phyloP scores from a whole-genome alignment of 1,140 invertebrate species.

The Bombus haemorrhoidalis region DNA sequence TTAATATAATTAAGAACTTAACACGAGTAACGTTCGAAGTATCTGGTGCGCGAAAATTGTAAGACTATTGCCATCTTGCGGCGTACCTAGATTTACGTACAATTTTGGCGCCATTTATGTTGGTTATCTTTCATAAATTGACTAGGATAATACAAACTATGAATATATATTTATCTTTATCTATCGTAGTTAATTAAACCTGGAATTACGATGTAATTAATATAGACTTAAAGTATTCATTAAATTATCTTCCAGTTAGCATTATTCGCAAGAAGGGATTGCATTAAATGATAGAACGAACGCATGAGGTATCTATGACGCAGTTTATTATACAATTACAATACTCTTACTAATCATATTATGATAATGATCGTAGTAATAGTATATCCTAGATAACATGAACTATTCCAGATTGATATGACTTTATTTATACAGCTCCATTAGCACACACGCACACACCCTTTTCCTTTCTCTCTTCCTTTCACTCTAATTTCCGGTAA shows the following conservation, averaged over 20 bases:
- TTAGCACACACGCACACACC: neutral
- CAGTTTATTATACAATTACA: constrained; percentile 83
- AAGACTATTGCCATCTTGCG: neutral
- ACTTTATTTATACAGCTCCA: constrained; percentile 81
- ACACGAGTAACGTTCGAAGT: neutral
- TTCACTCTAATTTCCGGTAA: neutral
- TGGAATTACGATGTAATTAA: neutral
- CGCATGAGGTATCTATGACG: constrained; percentile 73
- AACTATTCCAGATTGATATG: constrained; percentile 81
- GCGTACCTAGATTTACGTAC: neutral
- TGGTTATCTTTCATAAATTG: no score
- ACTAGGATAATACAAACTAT: neutral
- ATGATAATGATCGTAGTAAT: constrained; percentile 73
- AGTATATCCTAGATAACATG: constrained; percentile 72
- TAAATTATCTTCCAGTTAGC: neutral
- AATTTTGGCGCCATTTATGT: neutral
- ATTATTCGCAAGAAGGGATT: neutral
- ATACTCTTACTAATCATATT: constrained; percentile 79
- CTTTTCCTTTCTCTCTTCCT: neutral
- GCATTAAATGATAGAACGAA: neutral
- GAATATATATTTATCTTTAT: neutral
- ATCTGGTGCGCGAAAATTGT: no score
- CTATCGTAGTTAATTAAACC: neutral
- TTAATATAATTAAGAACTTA: neutral
- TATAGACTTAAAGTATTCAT: neutral